Evolutionary conservation across 2,888 invertebrate genomes (phyloP).

Genomic region (Seladonia tumulorum): DNA sequence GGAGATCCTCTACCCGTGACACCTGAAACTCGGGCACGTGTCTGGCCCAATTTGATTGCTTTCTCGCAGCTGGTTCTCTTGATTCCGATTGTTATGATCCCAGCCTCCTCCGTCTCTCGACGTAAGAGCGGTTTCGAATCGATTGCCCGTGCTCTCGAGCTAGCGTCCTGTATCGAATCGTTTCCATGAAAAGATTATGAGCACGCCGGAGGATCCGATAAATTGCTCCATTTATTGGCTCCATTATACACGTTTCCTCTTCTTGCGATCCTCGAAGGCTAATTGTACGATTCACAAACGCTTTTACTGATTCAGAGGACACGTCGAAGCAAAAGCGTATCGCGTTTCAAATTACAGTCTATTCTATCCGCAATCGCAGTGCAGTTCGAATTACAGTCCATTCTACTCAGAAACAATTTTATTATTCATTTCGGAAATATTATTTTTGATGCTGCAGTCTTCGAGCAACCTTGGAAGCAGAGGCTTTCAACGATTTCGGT

Average conservation of each 20-base stretch:
- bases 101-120: background rate
- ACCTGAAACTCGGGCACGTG: slow-evolving; percentile 38
- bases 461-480: background rate
- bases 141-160: background rate
- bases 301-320: background rate
- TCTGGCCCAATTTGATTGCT: slow-evolving; percentile 51
- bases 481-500: background rate
- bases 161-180: background rate
- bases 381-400: too few species aligned
- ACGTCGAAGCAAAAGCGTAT: too few species aligned
- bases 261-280: background rate
- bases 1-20: slow-evolving; percentile 40
- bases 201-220: background rate
- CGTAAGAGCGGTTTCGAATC: background rate
- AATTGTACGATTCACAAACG: background rate
- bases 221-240: slow-evolving; percentile 1
- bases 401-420: too few species aligned
- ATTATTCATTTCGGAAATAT: background rate
- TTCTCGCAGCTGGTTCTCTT: background rate
- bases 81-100: slow-evolving; percentile 26
- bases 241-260: background rate
- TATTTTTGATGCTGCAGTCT: too few species aligned
- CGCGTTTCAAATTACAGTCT: too few species aligned
- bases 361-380: too few species aligned
- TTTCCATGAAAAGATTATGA: slow-evolving; percentile 6